Conservation (phyloP, 2,797 vertebrate genomes). For the Tauraco hartlaubi region DNA sequence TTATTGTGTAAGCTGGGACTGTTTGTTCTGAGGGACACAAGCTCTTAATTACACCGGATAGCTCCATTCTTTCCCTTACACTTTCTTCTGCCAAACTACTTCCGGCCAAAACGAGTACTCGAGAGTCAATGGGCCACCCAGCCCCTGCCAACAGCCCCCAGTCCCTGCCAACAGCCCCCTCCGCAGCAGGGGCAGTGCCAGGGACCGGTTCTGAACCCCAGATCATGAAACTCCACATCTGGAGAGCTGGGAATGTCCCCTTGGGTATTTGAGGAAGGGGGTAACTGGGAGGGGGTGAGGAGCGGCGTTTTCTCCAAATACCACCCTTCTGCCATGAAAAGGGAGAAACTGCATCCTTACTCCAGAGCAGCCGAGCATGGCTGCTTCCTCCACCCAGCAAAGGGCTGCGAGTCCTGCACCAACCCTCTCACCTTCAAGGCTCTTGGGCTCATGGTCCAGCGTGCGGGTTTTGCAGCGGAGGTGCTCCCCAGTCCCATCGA, state of each 20-base stretch:
- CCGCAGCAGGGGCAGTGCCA: not conserved
- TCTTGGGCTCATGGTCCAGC: slow-evolving; percentile 92
- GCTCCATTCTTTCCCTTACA: slow-evolving; percentile 49
- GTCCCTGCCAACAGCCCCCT: slow-evolving; percentile 43
- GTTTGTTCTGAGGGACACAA: slow-evolving; percentile 68
- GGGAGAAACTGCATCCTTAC: not conserved
- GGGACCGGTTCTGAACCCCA: not conserved
- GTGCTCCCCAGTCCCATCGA: slow-evolving; percentile 94
- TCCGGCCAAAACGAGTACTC: slow-evolving; percentile 36
- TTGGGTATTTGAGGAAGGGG: not conserved
- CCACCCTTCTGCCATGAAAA: not conserved
- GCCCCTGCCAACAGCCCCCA: slow-evolving; percentile 50
- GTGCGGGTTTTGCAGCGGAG: slow-evolving; percentile 97
- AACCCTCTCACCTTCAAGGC: slow-evolving; percentile 88
- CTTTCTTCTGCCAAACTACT: slow-evolving; percentile 65
- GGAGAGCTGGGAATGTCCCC: not conserved
- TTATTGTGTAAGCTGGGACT: slow-evolving; percentile 64
- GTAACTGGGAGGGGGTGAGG: not conserved
- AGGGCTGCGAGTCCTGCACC: not conserved
- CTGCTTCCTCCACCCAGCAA: not conserved
- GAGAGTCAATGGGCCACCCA: not conserved
- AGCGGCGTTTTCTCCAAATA: not conserved
- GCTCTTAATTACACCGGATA: slow-evolving; percentile 70
- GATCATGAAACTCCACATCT: not conserved
- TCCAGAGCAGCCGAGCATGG: not conserved